phyloP scores from a whole-genome alignment of 2,113 vertebrate genomes.

The mouse (Mus musculus) region DNA sequence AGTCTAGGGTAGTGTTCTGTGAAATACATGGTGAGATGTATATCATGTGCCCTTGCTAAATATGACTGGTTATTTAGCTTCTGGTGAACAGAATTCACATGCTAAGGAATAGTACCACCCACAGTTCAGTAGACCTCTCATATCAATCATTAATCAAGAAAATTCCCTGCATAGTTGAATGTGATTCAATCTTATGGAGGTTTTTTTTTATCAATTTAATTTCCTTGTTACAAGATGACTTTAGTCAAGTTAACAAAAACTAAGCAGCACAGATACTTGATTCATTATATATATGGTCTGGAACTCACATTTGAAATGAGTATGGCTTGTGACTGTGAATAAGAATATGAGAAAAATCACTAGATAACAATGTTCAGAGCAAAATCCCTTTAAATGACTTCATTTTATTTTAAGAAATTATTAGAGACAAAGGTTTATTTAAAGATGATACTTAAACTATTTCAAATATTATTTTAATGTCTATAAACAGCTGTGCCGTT shows the following conservation, averaged over 20 bases:
- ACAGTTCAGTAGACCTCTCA: too few species aligned
- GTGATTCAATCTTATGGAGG: too few species aligned
- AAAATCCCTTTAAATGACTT: constrained; percentile 13
- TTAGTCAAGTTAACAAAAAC: too few species aligned
- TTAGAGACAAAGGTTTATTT: not conserved
- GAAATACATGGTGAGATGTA: not conserved
- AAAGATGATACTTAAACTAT: not conserved
- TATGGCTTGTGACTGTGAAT: not conserved
- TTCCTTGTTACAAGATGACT: too few species aligned
- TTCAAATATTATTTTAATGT: not conserved
- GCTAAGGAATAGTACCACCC: too few species aligned
- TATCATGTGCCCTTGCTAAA: not conserved
- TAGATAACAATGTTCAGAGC: not conserved
- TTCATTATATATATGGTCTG: not conserved
- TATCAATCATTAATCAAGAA: too few species aligned
- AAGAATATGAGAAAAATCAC: not conserved
- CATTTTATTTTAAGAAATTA: constrained; percentile 1
- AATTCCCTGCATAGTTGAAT: too few species aligned
- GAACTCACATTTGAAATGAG: constrained; percentile 27
- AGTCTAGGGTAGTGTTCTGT: not conserved
- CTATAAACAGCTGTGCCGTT: not conserved
- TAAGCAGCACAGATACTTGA: too few species aligned
- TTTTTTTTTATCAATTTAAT: too few species aligned
- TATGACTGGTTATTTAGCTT: not conserved
- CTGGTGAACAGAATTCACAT: not conserved